Evolutionary conservation across 1,140 invertebrate species (phyloP).

Genomic region (Tribolium castaneum): DNA sequence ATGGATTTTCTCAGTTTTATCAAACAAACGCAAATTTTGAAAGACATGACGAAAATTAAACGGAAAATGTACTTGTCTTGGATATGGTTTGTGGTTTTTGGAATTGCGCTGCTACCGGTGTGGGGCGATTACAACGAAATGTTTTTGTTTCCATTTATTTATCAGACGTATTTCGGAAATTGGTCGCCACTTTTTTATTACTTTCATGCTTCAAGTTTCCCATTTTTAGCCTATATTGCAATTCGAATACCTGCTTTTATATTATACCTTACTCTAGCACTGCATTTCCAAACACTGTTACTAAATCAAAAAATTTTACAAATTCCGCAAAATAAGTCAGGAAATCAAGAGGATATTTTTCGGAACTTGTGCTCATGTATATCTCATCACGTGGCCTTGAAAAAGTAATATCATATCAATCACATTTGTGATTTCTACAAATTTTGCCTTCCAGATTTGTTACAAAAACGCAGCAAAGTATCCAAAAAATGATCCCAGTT

Average conservation of each 20-base stretch:
- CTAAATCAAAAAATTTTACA: not conserved
- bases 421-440: too few relatives aligned
- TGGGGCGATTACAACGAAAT: not conserved
- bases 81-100: not conserved
- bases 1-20: too few relatives aligned
- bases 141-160: not conserved
- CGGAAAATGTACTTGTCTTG: too few relatives aligned
- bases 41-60: too few relatives aligned
- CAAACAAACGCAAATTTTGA: too few relatives aligned
- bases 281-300: not conserved
- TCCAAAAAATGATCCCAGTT: too few relatives aligned
- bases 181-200: not conserved
- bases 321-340: not conserved
- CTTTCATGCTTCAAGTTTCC: not conserved
- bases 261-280: not conserved
- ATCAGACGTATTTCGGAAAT: not conserved
- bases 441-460: too few relatives aligned
- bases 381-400: not conserved
- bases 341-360: not conserved
- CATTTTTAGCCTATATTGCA: not conserved
- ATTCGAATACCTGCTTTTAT: not conserved
- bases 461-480: too few relatives aligned
- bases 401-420: too few relatives aligned
- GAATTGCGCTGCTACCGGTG: not conserved
- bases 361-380: not conserved